These are phyloP conservation scores for Petrocephalus microphthalmus DNA, from an alignment of 2,113 vertebrate species.

Conservation along the genomic window DNA sequence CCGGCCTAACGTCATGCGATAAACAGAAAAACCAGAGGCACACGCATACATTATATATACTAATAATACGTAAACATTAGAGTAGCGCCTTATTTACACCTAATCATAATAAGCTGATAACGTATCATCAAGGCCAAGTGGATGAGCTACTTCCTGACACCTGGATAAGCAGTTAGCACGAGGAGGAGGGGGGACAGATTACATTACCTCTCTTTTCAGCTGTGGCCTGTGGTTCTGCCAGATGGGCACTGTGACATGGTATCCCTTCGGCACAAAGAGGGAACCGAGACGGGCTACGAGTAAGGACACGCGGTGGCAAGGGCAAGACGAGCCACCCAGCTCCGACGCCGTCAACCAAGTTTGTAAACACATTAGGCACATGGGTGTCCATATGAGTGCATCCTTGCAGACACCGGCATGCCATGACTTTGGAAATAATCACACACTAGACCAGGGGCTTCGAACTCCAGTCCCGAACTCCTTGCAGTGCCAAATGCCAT, in stretches of 20 bases:
- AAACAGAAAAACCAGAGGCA: background rate
- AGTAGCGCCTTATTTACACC: background rate
- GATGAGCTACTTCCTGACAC: background rate
- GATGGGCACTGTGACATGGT: background rate
- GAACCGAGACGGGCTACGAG: background rate
- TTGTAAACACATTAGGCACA: background rate
- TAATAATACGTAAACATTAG: background rate
- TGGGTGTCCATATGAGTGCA: background rate
- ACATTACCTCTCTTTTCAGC: background rate
- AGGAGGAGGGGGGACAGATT: background rate
- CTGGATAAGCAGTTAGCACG: background rate
- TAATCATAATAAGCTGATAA: background rate
- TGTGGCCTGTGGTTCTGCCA: background rate
- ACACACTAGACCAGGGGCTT: too few species aligned
- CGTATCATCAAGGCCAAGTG: background rate
- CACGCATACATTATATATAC: background rate
- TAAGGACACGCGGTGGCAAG: background rate
- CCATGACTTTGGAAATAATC: background rate
- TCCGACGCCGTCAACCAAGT: background rate
- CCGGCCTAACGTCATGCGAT: background rate
- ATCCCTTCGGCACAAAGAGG: background rate
- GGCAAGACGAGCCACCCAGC: background rate
- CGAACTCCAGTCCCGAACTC: too few species aligned
- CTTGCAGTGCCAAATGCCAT: too few species aligned
- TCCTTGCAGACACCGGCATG: background rate